Percentiles rank a stretch among this genome's conserved stretches.
Conservation (phyloP, 2,113 vertebrate genomes). For the Galeopterus variegatus region DNA sequence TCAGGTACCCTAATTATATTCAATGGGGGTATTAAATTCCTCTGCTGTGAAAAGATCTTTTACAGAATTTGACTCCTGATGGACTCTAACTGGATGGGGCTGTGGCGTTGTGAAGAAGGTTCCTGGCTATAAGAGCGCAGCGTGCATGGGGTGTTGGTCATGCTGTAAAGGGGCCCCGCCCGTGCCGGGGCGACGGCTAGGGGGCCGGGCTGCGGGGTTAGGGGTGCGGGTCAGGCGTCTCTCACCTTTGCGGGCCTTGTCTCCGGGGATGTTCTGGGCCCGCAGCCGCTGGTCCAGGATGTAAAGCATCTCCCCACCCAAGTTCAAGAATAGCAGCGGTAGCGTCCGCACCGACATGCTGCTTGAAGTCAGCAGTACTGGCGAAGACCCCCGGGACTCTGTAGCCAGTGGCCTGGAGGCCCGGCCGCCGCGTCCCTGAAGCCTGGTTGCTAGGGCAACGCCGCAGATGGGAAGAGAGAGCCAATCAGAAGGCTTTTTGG, state of each 20-base stretch:
- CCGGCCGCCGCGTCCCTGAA: slow-evolving; percentile 78
- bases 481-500: slow-evolving; percentile 91
- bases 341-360: slow-evolving; percentile 94
- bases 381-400: neutral
- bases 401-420: slow-evolving; percentile 79
- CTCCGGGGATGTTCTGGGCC: slow-evolving; percentile 96
- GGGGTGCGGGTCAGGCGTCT: neutral
- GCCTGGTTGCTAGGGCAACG: slow-evolving; percentile 74
- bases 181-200: neutral
- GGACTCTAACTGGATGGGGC: neutral
- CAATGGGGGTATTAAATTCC: neutral
- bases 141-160: neutral
- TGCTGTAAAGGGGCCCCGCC: neutral
- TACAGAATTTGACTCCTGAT: slow-evolving; percentile 10
- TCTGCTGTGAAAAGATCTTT: slow-evolving; percentile 44
- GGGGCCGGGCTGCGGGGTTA: neutral
- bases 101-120: neutral
- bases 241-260: slow-evolving; percentile 98
- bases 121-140: neutral
- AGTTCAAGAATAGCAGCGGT: slow-evolving; percentile 96
- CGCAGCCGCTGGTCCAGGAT: slow-evolving; percentile 97
- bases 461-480: neutral
- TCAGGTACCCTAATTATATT: neutral
- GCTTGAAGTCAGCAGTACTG: neutral
- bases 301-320: slow-evolving; percentile 98